Percentiles rank a stretch among this genome's conserved stretches.
phyloP scores from a whole-genome alignment of 1,140 invertebrate species.

The Drosophila obscura region DNA sequence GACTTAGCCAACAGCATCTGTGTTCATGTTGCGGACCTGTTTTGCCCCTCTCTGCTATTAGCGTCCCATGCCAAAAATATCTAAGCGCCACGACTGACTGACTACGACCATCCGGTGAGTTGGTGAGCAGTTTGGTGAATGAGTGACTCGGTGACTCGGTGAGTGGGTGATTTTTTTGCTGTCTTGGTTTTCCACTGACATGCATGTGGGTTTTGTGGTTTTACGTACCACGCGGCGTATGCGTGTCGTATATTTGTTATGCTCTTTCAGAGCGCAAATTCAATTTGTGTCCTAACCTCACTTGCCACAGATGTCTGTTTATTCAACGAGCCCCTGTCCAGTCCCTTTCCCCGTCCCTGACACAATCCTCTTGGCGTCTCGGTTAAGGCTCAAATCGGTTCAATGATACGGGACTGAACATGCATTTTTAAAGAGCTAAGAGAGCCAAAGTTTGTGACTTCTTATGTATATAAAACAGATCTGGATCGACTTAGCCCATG shows the following conservation, averaged over 20 bases:
- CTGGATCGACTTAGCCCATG: background rate
- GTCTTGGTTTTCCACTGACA: slow-evolving; percentile 66
- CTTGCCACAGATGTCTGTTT: slow-evolving; percentile 65
- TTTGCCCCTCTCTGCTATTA: slow-evolving; percentile 27
- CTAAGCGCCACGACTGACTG: slow-evolving; percentile 54
- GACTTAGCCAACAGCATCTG: slow-evolving; percentile 63
- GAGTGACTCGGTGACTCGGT: background rate
- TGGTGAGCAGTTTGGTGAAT: slow-evolving; percentile 8
- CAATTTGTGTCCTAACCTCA: slow-evolving; percentile 66
- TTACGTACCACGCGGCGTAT: slow-evolving; percentile 60
- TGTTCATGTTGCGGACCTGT: slow-evolving; percentile 40
- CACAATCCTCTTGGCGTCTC: slow-evolving; percentile 10
- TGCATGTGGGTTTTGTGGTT: slow-evolving; percentile 62
- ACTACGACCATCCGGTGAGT: slow-evolving; percentile 6
- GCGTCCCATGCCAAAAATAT: slow-evolving; percentile 68
- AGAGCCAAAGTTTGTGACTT: background rate
- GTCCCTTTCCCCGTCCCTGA: background rate
- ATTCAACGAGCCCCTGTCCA: slow-evolving; percentile 28
- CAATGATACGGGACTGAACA: slow-evolving; percentile 14
- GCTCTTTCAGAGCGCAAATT: slow-evolving; percentile 73
- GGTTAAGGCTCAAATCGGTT: slow-evolving; percentile 23
- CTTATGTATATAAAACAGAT: slow-evolving; percentile 11
- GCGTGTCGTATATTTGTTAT: slow-evolving; percentile 77
- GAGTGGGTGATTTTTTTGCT: slow-evolving; percentile 29
- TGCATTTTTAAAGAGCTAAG: slow-evolving; percentile 31